Conservation (phyloP, 2,113 vertebrate species). For the Halichoerus grypus region DNA sequence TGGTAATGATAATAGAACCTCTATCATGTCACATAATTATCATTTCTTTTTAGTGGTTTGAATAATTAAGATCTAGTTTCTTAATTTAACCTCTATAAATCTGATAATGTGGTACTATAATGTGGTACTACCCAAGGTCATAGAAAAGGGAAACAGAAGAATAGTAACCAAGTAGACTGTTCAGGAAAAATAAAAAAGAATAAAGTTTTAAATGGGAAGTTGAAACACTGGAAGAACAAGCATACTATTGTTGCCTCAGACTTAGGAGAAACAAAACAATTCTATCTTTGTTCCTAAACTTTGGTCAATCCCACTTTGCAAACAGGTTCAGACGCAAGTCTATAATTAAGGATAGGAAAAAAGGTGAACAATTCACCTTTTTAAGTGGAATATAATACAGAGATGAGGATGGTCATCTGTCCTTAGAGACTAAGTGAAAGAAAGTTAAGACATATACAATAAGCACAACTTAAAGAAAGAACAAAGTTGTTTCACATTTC, state of each 20-base stretch:
- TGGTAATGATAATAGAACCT: background rate
- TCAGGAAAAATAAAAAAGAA: background rate
- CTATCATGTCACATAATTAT: background rate
- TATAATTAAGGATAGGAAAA: background rate
- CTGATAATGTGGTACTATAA: background rate
- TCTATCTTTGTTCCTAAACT: background rate
- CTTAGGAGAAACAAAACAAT: background rate
- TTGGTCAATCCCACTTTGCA: background rate
- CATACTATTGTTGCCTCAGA: background rate
- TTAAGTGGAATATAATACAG: background rate
- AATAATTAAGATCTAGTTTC: background rate
- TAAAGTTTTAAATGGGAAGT: background rate
- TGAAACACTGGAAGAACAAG: background rate
- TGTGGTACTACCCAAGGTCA: background rate
- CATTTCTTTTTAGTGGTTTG: background rate
- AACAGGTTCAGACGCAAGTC: background rate
- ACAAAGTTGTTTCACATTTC: background rate
- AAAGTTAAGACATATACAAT: background rate
- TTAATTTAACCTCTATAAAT: background rate
- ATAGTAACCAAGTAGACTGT: background rate
- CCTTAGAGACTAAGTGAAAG: background rate
- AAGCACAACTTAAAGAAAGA: background rate
- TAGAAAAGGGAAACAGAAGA: background rate
- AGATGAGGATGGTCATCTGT: background rate
- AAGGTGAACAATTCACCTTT: background rate